A percentile compares a stretch with the other conserved stretches of the same genome.
These are phyloP conservation scores for Anomalospiza imberbis DNA, from an alignment of 2,797 vertebrate species.

Conservation along the genomic window DNA sequence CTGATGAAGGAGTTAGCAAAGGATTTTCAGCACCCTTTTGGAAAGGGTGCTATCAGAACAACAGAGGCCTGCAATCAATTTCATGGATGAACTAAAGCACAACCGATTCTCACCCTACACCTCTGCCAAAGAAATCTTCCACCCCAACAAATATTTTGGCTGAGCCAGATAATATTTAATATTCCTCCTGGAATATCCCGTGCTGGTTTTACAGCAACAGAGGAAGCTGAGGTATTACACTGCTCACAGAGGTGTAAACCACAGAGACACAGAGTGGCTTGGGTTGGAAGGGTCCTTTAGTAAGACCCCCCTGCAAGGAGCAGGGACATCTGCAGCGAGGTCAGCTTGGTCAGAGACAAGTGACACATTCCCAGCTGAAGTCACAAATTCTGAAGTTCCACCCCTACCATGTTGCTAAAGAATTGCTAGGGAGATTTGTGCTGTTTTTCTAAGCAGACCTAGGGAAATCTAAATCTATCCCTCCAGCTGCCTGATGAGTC, in stretches of 20 bases:
- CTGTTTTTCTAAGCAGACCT: not conserved
- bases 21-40: not conserved
- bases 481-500: not conserved
- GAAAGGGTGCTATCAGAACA: not conserved
- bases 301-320: not conserved
- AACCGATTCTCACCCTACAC: rapidly evolving
- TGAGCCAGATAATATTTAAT: not conserved
- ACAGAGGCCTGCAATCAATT: not conserved
- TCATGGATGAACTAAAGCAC: not conserved
- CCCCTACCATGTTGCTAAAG: not conserved
- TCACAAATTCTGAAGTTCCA: not conserved
- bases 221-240: not conserved
- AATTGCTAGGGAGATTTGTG: not conserved
- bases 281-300: not conserved
- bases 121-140: not conserved
- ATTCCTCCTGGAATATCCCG: not conserved
- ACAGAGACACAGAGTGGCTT: not conserved
- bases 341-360: not conserved
- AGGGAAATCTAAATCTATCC: not conserved
- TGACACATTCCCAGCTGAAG: not conserved
- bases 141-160: not conserved
- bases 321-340: not conserved
- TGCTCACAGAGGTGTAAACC: not conserved
- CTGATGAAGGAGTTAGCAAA: not conserved
- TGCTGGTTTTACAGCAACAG: not conserved